phyloP scores from a whole-genome alignment of 1,140 invertebrate species.

The Macrotrachela quadricornifera region DNA sequence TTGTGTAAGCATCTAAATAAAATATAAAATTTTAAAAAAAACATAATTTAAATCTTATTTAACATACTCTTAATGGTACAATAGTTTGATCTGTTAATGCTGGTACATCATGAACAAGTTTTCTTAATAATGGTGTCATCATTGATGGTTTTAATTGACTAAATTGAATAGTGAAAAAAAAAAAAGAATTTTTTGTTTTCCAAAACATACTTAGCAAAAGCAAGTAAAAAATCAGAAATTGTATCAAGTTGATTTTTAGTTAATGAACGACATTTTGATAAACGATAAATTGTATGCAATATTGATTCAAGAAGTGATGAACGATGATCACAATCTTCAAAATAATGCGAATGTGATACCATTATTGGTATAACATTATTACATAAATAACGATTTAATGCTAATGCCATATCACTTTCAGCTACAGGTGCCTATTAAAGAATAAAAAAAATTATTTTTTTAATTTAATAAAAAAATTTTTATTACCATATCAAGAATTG shows the following conservation, averaged over 20 bases:
- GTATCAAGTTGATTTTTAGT: slow-evolving; percentile 95
- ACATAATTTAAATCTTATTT: too few species aligned
- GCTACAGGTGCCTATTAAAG: slow-evolving; percentile 23
- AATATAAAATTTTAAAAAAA: too few species aligned
- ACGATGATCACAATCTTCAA: slow-evolving; percentile 89
- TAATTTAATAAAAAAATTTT: too few species aligned
- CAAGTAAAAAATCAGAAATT: slow-evolving; percentile 88
- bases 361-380: slow-evolving; percentile 86
- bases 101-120: slow-evolving; percentile 88
- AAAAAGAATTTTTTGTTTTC: neutral
- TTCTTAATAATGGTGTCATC: slow-evolving; percentile 78
- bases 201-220: slow-evolving; percentile 44
- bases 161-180: too few species aligned
- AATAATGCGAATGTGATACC: slow-evolving; percentile 86
- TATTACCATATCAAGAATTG: slow-evolving; percentile 61
- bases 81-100: slow-evolving; percentile 52
- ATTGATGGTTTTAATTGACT: slow-evolving; percentile 80
- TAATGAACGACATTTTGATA: slow-evolving; percentile 89
- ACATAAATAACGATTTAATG: slow-evolving; percentile 94
- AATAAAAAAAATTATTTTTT: slow-evolving; percentile 49
- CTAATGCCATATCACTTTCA: slow-evolving; percentile 92
- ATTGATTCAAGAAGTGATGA: slow-evolving; percentile 82
- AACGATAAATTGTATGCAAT: slow-evolving; percentile 61
- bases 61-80: too few species aligned
- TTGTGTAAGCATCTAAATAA: slow-evolving; percentile 57